phyloP scores from a whole-genome alignment of 2,888 invertebrate genomes.

The Tuberolachnus salignus region DNA sequence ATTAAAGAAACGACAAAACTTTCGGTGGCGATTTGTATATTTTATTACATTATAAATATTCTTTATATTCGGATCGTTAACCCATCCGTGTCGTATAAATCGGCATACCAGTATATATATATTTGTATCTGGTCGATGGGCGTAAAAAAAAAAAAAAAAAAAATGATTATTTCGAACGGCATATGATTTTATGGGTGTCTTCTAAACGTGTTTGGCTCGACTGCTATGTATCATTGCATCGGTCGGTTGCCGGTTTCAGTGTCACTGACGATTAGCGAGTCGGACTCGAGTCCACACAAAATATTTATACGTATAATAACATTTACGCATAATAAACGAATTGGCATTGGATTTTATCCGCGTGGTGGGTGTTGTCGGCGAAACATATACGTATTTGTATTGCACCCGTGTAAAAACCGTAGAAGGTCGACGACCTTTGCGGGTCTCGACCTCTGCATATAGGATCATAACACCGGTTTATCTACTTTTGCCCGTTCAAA shows the following conservation, averaged over 20 bases:
- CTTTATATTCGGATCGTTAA: neutral
- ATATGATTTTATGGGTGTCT: neutral
- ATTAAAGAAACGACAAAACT: no score
- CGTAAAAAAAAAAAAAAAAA: no score
- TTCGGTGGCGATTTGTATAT: no score
- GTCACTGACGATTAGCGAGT: neutral
- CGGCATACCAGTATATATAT: no score
- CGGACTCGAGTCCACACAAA: neutral
- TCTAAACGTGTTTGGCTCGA: conserved; percentile 32
- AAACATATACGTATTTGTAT: no score
- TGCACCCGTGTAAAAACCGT: no score
- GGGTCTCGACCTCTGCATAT: conserved; percentile 27
- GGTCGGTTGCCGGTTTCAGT: neutral
- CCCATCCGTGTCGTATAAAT: neutral
- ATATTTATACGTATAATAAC: no score
- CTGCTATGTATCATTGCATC: conserved; percentile 2
- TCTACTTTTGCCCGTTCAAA: conserved; percentile 4
- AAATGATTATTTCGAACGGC: no score
- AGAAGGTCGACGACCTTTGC: conserved; percentile 50
- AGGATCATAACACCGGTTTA: neutral
- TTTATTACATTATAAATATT: neutral
- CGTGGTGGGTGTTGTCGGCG: conserved; percentile 31
- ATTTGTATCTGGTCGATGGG: no score
- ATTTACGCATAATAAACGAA: neutral
- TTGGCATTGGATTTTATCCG: conserved; percentile 26